Evolutionary conservation across 2,888 invertebrate species (phyloP).

Genomic region (Agonum fuliginosum): DNA sequence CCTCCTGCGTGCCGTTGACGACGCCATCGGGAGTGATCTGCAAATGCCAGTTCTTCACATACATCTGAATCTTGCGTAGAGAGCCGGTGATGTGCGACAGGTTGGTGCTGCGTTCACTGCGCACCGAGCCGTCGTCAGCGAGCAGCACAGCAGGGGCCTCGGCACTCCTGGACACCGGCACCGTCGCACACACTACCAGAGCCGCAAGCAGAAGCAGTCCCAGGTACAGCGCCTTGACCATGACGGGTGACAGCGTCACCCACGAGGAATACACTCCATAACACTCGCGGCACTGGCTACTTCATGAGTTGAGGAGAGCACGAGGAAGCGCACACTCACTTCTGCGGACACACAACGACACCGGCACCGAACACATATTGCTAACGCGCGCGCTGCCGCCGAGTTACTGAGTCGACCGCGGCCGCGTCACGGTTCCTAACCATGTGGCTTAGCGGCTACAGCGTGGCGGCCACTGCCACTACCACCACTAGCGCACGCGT

Average conservation of each 20-base stretch:
- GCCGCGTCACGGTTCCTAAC: not conserved
- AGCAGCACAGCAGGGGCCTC: conserved; percentile 63
- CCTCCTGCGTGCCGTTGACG: conserved; percentile 88
- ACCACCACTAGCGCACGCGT: conserved; percentile 66
- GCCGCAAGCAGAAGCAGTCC: conserved; percentile 69
- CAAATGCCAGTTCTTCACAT: conserved; percentile 88
- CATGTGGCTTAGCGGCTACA: conserved; percentile 67
- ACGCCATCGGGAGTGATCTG: conserved; percentile 90
- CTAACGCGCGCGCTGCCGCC: not conserved
- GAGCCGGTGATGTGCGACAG: conserved; percentile 88
- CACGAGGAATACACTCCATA: conserved; percentile 15
- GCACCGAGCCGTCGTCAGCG: conserved; percentile 70
- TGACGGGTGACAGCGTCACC: conserved; percentile 68
- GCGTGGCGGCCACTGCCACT: conserved; percentile 75
- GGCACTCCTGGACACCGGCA: conserved; percentile 64
- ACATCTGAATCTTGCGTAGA: conserved; percentile 87
- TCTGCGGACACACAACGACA: too few relatives aligned
- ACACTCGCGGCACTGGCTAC: not conserved
- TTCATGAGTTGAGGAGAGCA: too few relatives aligned
- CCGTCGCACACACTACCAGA: conserved; percentile 64
- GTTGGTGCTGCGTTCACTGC: conserved; percentile 87
- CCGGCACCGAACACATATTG: too few relatives aligned
- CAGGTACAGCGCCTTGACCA: conserved; percentile 73
- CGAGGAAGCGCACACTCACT: too few relatives aligned
- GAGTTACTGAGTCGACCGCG: not conserved